These are phyloP conservation scores for Callipepla squamata DNA, from an alignment of 2,113 vertebrate genomes.

Conservation along the genomic window DNA sequence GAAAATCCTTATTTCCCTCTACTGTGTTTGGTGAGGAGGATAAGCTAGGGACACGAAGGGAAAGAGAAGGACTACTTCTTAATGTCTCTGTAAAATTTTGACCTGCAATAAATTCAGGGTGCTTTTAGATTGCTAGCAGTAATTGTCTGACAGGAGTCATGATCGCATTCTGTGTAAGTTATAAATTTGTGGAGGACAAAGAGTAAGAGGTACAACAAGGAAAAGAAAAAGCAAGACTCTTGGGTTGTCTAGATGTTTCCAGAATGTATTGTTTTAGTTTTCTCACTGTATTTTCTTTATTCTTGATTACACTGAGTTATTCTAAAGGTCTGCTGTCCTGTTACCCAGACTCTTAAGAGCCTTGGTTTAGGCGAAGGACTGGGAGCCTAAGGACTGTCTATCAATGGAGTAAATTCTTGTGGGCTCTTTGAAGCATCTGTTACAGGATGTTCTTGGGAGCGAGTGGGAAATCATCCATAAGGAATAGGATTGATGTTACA, in stretches of 20 bases:
- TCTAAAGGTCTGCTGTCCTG: not conserved
- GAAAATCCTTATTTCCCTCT: accelerated
- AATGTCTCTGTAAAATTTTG: not conserved
- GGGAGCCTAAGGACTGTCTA: not conserved
- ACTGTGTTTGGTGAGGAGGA: not conserved
- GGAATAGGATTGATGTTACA: not conserved
- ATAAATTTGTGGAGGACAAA: not conserved
- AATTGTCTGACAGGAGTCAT: not conserved
- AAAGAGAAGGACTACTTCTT: not conserved
- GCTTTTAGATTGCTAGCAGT: not conserved
- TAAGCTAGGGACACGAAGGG: not conserved
- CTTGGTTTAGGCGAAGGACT: not conserved
- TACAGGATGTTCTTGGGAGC: not conserved
- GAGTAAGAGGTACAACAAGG: not conserved
- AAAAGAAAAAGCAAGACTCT: not conserved
- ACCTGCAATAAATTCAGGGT: not conserved
- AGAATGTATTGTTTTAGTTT: not conserved
- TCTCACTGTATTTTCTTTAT: not conserved
- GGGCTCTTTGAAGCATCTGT: not conserved
- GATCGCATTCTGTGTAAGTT: accelerated
- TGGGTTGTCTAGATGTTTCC: not conserved
- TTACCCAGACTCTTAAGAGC: not conserved
- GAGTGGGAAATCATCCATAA: not conserved
- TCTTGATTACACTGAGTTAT: not conserved
- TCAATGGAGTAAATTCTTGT: not conserved